phyloP scores from a whole-genome alignment of 1,140 invertebrate species.

The Atta colombica region DNA sequence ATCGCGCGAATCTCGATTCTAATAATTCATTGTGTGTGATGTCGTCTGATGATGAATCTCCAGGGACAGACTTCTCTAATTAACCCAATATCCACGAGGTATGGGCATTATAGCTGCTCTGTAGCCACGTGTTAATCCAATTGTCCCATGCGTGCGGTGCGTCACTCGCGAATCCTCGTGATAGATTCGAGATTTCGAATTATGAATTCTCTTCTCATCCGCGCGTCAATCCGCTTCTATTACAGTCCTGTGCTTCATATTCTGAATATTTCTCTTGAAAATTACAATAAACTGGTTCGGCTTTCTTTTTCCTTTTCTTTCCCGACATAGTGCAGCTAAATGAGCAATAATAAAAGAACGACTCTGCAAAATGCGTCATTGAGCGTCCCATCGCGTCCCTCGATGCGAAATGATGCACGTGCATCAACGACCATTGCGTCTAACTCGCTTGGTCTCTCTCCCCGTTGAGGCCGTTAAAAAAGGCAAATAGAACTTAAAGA shows the following conservation, averaged over 20 bases:
- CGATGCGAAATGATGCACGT: not conserved
- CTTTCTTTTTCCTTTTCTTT: not conserved
- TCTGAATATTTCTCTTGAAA: slow-evolving; percentile 8
- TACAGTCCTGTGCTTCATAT: not conserved
- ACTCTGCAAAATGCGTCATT: not conserved
- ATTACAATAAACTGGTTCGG: not conserved
- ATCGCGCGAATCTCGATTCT: slow-evolving; percentile 43
- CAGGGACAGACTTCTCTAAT: slow-evolving; percentile 66
- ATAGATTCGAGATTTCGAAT: slow-evolving; percentile 59
- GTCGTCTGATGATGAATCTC: slow-evolving; percentile 41
- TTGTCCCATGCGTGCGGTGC: slow-evolving; percentile 50
- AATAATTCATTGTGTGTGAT: slow-evolving; percentile 57
- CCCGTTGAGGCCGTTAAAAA: not conserved
- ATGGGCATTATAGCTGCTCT: slow-evolving; percentile 16
- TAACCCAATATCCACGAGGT: slow-evolving; percentile 54
- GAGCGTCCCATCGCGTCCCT: not conserved
- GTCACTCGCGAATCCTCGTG: slow-evolving; percentile 38
- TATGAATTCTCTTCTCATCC: slow-evolving; percentile 57
- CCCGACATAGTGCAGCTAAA: not conserved
- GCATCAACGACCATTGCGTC: not conserved
- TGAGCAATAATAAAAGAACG: slow-evolving; percentile 1
- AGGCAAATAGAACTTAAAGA: not conserved
- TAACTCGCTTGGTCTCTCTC: no score
- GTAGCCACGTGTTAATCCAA: slow-evolving; percentile 60
- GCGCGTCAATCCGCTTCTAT: slow-evolving; percentile 1